These are phyloP conservation scores for Vulpes ferrilata DNA, from an alignment of 2,113 vertebrate genomes.

Conservation along the genomic window DNA sequence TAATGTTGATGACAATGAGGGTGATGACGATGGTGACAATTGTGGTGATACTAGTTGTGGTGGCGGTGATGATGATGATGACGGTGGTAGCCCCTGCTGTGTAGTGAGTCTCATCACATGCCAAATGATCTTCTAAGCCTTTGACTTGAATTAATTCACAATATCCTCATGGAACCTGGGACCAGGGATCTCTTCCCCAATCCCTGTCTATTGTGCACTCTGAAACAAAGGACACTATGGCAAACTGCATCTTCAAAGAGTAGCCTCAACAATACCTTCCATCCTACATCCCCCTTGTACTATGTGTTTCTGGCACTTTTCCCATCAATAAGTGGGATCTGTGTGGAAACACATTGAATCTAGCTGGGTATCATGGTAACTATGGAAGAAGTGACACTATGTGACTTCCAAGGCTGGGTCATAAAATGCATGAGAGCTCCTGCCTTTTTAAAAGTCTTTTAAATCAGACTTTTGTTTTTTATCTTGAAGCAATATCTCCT, in stretches of 20 bases:
- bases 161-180: background rate
- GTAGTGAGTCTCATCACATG: background rate
- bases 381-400: background rate
- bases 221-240: background rate
- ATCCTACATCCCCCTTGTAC: background rate
- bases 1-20: background rate
- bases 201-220: background rate
- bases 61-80: background rate
- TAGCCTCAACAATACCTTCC: background rate
- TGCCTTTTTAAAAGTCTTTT: too few species aligned
- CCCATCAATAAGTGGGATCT: background rate
- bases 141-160: background rate
- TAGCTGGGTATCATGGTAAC: too few species aligned
- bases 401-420: background rate
- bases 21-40: too few species aligned
- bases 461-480: background rate
- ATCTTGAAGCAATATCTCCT: background rate
- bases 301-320: background rate
- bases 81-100: background rate
- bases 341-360: background rate
- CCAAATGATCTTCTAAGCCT: background rate
- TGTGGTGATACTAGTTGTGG: rapidly evolving
- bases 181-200: background rate
- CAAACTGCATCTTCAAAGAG: background rate
- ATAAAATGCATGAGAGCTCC: background rate